Evolutionary conservation across 2,888 invertebrate genomes (phyloP).

Genomic region (Drosophila anceps): DNA sequence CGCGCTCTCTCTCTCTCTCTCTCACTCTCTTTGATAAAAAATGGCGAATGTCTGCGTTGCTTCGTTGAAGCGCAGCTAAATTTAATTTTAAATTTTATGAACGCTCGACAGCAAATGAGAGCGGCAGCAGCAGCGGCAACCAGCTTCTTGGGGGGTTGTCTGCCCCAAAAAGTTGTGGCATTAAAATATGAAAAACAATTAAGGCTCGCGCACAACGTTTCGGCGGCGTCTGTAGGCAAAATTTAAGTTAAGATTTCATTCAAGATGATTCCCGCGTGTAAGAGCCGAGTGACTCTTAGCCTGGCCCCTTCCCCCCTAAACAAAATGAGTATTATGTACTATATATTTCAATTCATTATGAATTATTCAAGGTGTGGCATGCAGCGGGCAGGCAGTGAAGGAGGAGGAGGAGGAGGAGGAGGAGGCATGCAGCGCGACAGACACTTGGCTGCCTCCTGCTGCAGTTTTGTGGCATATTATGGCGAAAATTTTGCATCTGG

Average conservation of each 20-base stretch:
- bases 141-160: slow-evolving; percentile 50
- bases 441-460: slow-evolving; percentile 39
- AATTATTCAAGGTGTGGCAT: slow-evolving; percentile 78
- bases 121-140: too few species aligned
- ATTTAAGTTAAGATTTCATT: slow-evolving; percentile 34
- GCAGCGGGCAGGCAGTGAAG: slow-evolving; percentile 47
- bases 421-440: slow-evolving; percentile 22
- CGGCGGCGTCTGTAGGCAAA: slow-evolving; percentile 18
- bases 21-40: slow-evolving; percentile 49
- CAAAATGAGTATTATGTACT: slow-evolving; percentile 79
- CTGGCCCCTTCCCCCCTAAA: slow-evolving; percentile 24
- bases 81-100: slow-evolving; percentile 80
- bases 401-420: too few species aligned
- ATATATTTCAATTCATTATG: slow-evolving; percentile 77
- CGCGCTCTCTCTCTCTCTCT: not conserved
- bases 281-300: not conserved
- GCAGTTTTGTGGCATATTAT: slow-evolving; percentile 42
- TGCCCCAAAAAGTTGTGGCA: slow-evolving; percentile 68
- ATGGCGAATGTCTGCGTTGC: slow-evolving; percentile 73
- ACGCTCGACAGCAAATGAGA: slow-evolving; percentile 78
- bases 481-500: slow-evolving; percentile 38
- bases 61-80: slow-evolving; percentile 65
- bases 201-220: slow-evolving; percentile 47
- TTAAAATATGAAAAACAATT: slow-evolving; percentile 81
- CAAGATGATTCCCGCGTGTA: slow-evolving; percentile 7